Conservation (phyloP, 2,888 invertebrate species). For the Marasmarcha lunaedactyla region DNA sequence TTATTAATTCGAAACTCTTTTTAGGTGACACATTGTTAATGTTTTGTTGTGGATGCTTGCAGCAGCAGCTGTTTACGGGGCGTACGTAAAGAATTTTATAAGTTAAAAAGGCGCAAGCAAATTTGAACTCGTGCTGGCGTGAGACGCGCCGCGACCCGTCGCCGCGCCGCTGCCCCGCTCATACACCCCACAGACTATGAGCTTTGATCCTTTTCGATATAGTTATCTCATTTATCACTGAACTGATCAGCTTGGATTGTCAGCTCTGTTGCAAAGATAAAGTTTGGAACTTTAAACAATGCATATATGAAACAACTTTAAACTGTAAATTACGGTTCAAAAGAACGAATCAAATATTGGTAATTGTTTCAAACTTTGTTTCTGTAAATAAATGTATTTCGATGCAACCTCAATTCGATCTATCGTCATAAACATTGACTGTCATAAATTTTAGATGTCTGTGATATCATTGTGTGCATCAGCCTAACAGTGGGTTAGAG, state of each 20-base stretch:
- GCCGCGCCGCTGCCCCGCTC: constrained; percentile 11
- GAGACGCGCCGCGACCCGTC: constrained; percentile 19
- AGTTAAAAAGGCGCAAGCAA: constrained; percentile 38
- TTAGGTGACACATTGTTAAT: constrained; percentile 3
- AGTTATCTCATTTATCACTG: not conserved
- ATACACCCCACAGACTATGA: not conserved
- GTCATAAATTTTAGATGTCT: no score
- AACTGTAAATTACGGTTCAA: no score
- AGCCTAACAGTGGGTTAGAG: not conserved
- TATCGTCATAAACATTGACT: no score
- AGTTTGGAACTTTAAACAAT: no score
- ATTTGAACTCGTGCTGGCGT: constrained; percentile 27
- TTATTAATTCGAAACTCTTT: no score
- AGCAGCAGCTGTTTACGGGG: constrained; percentile 77
- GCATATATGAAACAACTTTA: no score
- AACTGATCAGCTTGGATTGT: no score
- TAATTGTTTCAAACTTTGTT: no score
- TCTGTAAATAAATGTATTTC: no score
- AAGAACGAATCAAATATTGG: no score
- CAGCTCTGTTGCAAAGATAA: no score
- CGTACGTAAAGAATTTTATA: constrained; percentile 65
- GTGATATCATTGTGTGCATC: not conserved
- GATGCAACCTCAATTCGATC: no score
- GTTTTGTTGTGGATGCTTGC: constrained; percentile 66
- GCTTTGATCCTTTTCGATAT: not conserved